Percentiles rank a stretch among this genome's conserved stretches.
Evolutionary conservation across 1,140 invertebrate species (phyloP).

Genomic region (Aphis craccivora): DNA sequence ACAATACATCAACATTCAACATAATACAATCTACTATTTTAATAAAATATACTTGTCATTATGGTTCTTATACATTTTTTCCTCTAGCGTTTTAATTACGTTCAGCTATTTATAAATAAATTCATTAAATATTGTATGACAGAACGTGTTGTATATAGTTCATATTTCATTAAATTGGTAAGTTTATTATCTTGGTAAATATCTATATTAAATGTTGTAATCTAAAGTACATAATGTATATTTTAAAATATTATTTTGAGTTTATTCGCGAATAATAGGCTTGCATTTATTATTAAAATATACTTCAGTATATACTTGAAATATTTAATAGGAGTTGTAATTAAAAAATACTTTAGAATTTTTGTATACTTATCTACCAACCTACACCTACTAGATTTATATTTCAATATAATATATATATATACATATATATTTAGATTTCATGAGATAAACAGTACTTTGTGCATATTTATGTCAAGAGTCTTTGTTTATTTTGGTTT

Average conservation of each 20-base stretch:
- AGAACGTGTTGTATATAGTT: not conserved
- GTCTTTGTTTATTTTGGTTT: not conserved
- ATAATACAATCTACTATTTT: not conserved
- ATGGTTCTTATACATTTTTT: not conserved
- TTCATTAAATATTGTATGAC: not conserved
- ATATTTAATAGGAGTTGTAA: not conserved
- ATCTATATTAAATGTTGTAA: not conserved
- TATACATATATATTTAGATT: not conserved
- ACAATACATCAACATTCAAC: not conserved
- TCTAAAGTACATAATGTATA: not conserved
- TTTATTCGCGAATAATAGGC: not conserved
- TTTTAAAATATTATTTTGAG: not conserved
- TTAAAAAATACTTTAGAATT: not conserved
- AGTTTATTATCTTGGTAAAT: not conserved
- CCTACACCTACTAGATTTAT: not conserved
- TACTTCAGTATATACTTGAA: not conserved
- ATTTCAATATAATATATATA: not conserved
- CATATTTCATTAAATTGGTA: not conserved
- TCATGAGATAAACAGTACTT: not conserved
- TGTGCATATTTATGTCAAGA: not conserved
- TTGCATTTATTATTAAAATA: not conserved
- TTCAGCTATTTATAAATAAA: not conserved
- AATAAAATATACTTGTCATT: not conserved
- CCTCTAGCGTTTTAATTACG: not conserved
- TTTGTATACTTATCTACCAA: not conserved